Percentiles rank a stretch among this genome's conserved stretches.
These are phyloP conservation scores for Scaptodrosophila lebanonensis DNA, from an alignment of 1,140 invertebrate species.

Conservation along the genomic window DNA sequence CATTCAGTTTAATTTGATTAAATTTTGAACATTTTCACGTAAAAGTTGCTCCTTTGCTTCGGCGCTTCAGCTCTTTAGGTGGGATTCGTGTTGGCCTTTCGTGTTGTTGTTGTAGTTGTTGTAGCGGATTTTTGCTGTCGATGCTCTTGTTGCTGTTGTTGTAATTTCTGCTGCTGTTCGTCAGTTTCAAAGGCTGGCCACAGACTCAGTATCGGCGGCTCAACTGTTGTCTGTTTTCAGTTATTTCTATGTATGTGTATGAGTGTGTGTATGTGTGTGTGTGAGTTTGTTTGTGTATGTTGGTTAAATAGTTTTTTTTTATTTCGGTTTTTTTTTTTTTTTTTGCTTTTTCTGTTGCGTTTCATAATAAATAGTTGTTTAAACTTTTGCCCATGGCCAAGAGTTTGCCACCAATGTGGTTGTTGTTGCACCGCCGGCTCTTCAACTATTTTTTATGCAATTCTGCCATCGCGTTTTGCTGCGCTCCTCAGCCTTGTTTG, in stretches of 20 bases:
- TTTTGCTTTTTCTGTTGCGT: slow-evolving; percentile 60
- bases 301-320: slow-evolving; percentile 53
- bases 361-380: slow-evolving; percentile 74
- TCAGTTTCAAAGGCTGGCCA: slow-evolving; percentile 45
- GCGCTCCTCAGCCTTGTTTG: not conserved
- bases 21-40: slow-evolving; percentile 76
- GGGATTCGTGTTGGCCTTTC: not conserved
- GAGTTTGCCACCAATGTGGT: slow-evolving; percentile 67
- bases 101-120: not conserved
- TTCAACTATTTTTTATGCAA: slow-evolving; percentile 70
- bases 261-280: slow-evolving; percentile 12
- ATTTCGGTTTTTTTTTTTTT: slow-evolving; percentile 14
- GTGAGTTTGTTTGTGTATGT: slow-evolving; percentile 10
- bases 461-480: slow-evolving; percentile 43
- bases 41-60: slow-evolving; percentile 67
- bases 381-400: slow-evolving; percentile 54
- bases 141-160: slow-evolving; percentile 24
- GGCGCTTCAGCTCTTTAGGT: not conserved
- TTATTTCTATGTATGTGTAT: slow-evolving; percentile 8
- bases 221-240: slow-evolving; percentile 57
- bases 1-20: slow-evolving; percentile 77
- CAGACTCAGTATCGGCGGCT: slow-evolving; percentile 36
- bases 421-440: slow-evolving; percentile 37
- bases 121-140: slow-evolving; percentile 6
- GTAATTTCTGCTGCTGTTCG: slow-evolving; percentile 22